Evolutionary conservation across 2,797 vertebrate species (phyloP).

Genomic region (Oryzias dopingdopingensis): DNA sequence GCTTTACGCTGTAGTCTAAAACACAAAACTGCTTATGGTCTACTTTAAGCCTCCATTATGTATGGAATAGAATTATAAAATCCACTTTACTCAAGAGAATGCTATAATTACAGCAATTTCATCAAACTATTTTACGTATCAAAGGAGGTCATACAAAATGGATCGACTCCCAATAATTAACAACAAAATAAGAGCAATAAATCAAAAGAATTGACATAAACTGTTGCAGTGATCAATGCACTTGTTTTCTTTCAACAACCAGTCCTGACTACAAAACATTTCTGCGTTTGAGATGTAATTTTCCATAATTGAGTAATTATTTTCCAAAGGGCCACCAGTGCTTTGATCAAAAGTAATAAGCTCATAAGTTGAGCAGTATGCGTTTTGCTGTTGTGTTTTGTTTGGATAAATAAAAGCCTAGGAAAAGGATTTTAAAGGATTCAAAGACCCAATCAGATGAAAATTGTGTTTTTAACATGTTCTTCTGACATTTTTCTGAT

Average conservation of each 20-base stretch:
- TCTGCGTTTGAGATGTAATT: neutral
- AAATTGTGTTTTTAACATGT: too few relatives aligned
- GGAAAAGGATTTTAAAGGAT: too few relatives aligned
- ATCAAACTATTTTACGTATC: neutral
- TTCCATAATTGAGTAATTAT: neutral
- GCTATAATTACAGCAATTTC: neutral
- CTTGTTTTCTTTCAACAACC: neutral
- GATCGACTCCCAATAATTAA: neutral
- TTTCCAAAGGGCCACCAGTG: neutral
- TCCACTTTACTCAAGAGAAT: neutral
- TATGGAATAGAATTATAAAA: neutral
- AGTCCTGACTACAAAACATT: neutral
- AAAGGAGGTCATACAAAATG: neutral
- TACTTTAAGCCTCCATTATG: too few relatives aligned
- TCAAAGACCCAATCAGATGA: too few relatives aligned
- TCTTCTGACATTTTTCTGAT: too few relatives aligned
- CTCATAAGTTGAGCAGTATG: neutral
- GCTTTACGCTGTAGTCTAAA: neutral
- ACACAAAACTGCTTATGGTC: too few relatives aligned
- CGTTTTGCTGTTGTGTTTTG: too few relatives aligned
- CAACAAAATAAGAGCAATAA: neutral
- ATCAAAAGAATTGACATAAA: neutral
- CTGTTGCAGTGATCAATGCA: neutral
- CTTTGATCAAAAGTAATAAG: neutral
- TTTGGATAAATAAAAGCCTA: too few relatives aligned